Evolutionary conservation across 2,113 vertebrate species (phyloP).

Genomic region (Andinoacara biseriatus): DNA sequence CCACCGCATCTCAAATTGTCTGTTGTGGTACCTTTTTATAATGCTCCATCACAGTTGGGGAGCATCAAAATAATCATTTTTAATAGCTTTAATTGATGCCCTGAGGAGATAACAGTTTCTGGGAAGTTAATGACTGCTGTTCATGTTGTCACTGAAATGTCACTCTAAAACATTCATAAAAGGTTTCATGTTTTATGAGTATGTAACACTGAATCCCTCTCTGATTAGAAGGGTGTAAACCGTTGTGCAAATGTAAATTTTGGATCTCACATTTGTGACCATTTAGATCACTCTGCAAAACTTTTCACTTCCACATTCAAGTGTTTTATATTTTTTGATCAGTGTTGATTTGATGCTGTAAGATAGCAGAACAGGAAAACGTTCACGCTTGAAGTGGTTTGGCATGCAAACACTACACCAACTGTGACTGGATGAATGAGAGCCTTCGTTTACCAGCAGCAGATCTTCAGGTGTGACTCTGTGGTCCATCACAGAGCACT

Average conservation of each 20-base stretch:
- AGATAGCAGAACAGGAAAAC: background rate
- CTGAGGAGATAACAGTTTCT: background rate
- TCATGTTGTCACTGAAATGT: background rate
- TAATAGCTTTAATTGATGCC: conserved; percentile 42
- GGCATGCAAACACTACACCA: background rate
- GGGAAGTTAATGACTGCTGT: background rate
- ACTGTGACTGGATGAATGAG: background rate
- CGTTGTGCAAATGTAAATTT: background rate
- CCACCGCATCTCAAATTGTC: conserved; percentile 53
- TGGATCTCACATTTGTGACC: background rate
- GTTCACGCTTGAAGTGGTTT: background rate
- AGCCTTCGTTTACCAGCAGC: conserved; percentile 1
- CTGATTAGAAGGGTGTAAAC: background rate
- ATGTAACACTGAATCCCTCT: background rate
- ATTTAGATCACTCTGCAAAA: background rate
- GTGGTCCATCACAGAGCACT: conserved; percentile 10
- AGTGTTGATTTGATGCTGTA: background rate
- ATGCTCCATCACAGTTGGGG: conserved; percentile 41
- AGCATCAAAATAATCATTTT: conserved; percentile 31
- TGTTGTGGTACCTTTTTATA: conserved; percentile 48
- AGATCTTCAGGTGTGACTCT: conserved; percentile 23
- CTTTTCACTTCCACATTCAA: background rate
- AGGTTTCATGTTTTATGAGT: background rate
- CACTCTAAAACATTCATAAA: background rate
- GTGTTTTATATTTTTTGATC: background rate